Conservation (phyloP, 30 jellyfish, hydroid and myxozoan species). For the Hydractinia symbiolongicarpus region DNA sequence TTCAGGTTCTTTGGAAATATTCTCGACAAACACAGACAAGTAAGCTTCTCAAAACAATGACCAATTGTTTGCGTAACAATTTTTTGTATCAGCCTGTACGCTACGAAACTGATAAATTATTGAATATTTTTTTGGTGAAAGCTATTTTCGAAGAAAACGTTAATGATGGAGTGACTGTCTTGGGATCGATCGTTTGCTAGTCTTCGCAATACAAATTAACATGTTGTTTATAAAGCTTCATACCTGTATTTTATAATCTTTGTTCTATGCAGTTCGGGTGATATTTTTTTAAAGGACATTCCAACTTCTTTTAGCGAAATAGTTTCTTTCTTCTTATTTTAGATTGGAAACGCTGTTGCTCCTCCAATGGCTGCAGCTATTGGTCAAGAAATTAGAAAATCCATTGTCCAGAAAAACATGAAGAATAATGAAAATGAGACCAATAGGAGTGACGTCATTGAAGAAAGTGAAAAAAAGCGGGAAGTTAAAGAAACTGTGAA, state of each 20-base stretch:
- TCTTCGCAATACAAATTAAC: no score
- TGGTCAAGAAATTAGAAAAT: constrained; percentile 69
- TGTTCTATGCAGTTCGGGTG: no score
- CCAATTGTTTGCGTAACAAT: not conserved
- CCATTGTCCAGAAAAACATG: constrained; percentile 25
- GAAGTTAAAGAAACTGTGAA: not conserved
- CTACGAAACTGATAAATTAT: not conserved
- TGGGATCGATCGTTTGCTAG: no score
- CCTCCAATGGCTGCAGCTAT: constrained; percentile 95
- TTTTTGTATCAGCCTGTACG: not conserved
- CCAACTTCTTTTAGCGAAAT: no score
- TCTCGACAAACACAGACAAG: constrained; percentile 92
- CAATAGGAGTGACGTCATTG: not conserved
- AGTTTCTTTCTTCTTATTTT: not conserved
- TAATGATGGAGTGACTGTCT: no score
- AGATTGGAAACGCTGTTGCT: constrained; percentile 98
- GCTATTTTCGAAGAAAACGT: no score
- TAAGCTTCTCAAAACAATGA: not conserved
- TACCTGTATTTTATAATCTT: no score
- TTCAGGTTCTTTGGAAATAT: constrained; percentile 81
- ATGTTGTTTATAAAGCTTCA: no score
- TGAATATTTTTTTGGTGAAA: no score
- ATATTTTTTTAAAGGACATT: no score
- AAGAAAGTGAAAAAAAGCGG: not conserved
- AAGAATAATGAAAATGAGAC: not conserved